A percentile compares a stretch with the other conserved stretches of the same genome.
Conservation (phyloP, 92 coral and sea anemone genomes). For the Blastomussa wellsi region DNA sequence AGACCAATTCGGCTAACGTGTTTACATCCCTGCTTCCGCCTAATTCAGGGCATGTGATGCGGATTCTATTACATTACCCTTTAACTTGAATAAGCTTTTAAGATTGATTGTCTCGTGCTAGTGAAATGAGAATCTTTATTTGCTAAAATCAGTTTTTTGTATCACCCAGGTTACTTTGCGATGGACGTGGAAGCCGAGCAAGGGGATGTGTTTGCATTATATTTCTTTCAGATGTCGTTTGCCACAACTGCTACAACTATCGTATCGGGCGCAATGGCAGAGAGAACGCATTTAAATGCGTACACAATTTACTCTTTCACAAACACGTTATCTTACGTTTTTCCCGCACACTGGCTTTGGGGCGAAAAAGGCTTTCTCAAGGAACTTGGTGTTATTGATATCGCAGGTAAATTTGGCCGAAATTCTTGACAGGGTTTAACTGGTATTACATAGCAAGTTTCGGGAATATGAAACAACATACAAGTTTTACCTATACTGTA, state of each 20-base stretch:
- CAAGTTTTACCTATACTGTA: no score
- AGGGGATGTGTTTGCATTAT: conserved; percentile 79
- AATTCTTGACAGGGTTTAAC: no score
- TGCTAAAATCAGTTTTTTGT: not conserved
- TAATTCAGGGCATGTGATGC: no score
- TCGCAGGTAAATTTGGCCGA: conserved; percentile 56
- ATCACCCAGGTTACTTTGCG: conserved; percentile 54
- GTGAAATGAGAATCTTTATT: no score
- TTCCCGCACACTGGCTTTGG: conserved; percentile 97
- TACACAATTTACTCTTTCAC: conserved; percentile 78
- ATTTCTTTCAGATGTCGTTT: conserved; percentile 85
- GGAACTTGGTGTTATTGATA: conserved; percentile 77
- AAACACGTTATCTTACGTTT: conserved; percentile 72
- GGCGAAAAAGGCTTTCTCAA: conserved; percentile 72
- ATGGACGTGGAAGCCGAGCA: conserved; percentile 71
- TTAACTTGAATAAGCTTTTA: no score
- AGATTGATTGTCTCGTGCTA: no score
- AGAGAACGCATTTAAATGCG: conserved; percentile 73
- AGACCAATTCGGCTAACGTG: no score
- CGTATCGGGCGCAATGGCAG: conserved; percentile 94
- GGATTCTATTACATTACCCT: no score
- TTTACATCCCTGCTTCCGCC: no score
- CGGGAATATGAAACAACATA: no score
- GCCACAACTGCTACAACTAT: conserved; percentile 91
- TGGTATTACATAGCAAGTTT: no score